Conservation (phyloP, 2,797 vertebrate species). For the Botia almorhae region DNA sequence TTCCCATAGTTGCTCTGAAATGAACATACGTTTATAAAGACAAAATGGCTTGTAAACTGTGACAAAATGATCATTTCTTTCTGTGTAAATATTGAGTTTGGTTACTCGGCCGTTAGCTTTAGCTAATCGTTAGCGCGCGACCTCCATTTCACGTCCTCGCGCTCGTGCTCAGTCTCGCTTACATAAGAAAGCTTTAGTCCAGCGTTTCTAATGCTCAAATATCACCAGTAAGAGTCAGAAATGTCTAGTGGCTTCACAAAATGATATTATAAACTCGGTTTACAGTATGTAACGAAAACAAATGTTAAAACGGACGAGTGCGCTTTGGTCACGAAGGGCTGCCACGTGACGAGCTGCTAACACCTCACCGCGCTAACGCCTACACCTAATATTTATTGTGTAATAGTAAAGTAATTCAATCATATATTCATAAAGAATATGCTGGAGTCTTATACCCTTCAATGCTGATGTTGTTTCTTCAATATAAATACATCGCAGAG, state of each 20-base stretch:
- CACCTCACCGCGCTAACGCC: not conserved
- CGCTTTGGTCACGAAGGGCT: slow-evolving; percentile 17
- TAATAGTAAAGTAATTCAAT: not conserved
- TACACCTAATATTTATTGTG: not conserved
- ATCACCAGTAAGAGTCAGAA: no score
- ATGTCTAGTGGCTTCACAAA: no score
- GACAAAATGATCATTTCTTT: no score
- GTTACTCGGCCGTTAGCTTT: slow-evolving; percentile 30
- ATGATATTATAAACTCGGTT: no score
- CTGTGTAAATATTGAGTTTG: not conserved
- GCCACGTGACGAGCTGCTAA: slow-evolving; percentile 31
- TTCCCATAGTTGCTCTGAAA: not conserved
- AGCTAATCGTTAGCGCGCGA: slow-evolving; percentile 36
- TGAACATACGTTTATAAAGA: not conserved
- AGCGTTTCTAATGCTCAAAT: not conserved
- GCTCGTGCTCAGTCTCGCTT: not conserved
- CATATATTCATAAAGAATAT: not conserved
- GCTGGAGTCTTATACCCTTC: not conserved
- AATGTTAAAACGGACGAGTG: not conserved
- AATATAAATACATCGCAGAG: not conserved
- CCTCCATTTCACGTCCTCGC: slow-evolving; percentile 18
- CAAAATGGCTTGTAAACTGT: not conserved
- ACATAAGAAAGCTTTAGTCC: not conserved
- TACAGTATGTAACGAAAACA: not conserved
- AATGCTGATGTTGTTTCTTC: not conserved